These are phyloP conservation scores for Plotosus lineatus DNA, from an alignment of 2,113 vertebrate species.

Conservation along the genomic window DNA sequence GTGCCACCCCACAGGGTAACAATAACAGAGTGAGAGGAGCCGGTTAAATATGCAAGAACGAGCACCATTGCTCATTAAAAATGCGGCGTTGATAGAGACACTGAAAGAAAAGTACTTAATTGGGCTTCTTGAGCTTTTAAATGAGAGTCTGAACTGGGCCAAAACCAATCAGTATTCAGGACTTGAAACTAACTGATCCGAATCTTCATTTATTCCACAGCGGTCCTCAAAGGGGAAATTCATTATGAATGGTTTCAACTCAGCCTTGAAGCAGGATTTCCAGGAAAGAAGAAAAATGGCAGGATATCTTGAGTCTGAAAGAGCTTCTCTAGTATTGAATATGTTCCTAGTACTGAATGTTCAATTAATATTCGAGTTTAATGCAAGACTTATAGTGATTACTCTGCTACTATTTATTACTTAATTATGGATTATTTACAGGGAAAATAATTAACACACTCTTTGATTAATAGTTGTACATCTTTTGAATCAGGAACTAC, in stretches of 20 bases:
- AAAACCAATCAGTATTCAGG: conserved; percentile 14
- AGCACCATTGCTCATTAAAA: conserved; percentile 37
- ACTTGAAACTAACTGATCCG: background rate
- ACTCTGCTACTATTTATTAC: background rate
- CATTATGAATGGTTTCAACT: background rate
- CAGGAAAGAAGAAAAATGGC: background rate
- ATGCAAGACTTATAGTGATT: background rate
- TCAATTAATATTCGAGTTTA: background rate
- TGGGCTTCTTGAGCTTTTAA: conserved; percentile 27
- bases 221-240: background rate
- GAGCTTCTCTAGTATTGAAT: background rate
- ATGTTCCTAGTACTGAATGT: background rate
- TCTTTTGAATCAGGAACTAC: background rate
- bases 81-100: conserved; percentile 30
- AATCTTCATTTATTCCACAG: background rate
- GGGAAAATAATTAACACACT: background rate
- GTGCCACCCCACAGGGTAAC: conserved; percentile 43
- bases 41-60: conserved; percentile 49
- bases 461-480: background rate
- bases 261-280: background rate
- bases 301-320: conserved; percentile 10
- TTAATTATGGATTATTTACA: background rate
- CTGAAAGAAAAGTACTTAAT: conserved; percentile 28
- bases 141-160: background rate
- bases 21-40: conserved; percentile 38